Evolutionary conservation across 1,140 invertebrate genomes (phyloP).

Genomic region (Stegodyphus dumicola): DNA sequence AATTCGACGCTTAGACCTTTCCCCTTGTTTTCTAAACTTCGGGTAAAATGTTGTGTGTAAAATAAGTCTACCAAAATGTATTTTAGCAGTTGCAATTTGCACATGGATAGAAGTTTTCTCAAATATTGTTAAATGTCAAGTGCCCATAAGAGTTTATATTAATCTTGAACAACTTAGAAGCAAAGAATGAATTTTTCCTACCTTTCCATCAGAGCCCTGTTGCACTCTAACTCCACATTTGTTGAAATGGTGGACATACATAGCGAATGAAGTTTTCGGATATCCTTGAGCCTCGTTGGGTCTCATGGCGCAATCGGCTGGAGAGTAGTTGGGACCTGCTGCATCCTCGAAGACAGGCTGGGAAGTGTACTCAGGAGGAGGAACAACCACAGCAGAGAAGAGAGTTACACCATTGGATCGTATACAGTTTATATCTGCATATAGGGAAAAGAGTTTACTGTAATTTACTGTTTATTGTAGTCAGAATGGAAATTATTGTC

Average conservation of each 20-base stretch:
- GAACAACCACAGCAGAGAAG: conserved; percentile 21
- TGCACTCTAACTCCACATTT: conserved; percentile 56
- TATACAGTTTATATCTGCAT: conserved; percentile 30
- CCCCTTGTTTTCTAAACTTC: no score
- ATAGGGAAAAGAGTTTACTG: neutral
- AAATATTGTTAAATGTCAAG: no score
- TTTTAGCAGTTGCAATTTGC: no score
- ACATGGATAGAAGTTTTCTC: no score
- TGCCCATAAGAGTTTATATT: no score
- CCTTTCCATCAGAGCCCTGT: conserved; percentile 55
- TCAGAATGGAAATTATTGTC: no score
- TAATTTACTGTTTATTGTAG: neutral
- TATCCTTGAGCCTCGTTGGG: conserved; percentile 2
- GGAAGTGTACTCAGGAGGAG: conserved; percentile 28
- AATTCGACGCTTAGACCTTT: no score
- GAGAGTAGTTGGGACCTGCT: neutral
- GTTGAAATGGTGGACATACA: conserved; percentile 48
- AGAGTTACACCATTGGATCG: conserved; percentile 19
- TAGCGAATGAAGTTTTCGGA: conserved; percentile 8
- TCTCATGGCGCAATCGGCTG: conserved; percentile 42
- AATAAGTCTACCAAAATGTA: no score
- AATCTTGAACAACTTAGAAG: neutral
- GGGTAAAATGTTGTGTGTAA: no score
- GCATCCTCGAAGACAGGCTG: conserved; percentile 54
- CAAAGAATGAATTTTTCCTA: neutral